These are phyloP conservation scores for Agrotis clavis DNA, from an alignment of 2,888 invertebrate genomes.

Conservation along the genomic window DNA sequence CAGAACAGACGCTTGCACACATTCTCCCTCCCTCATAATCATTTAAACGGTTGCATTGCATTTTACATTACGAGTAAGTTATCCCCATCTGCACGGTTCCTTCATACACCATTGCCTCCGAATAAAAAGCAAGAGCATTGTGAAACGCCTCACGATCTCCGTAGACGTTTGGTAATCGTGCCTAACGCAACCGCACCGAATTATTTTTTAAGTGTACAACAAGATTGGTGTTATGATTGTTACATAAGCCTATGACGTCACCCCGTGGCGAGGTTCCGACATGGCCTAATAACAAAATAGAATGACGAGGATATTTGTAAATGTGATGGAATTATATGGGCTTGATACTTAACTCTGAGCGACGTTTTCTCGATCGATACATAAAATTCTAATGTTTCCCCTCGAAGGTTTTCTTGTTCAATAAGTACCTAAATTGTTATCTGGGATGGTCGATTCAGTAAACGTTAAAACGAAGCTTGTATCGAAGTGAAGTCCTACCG, in stretches of 20 bases:
- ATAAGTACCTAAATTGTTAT: background rate
- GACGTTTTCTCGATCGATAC: background rate
- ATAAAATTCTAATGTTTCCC: background rate
- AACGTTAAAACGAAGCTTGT: background rate
- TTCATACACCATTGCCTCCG: constrained; percentile 42
- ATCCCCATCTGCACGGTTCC: constrained; percentile 45
- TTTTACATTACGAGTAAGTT: constrained; percentile 10
- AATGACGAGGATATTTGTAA: constrained; percentile 21
- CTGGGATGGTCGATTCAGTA: background rate
- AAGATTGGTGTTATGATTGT: constrained; percentile 60
- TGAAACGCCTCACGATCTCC: constrained; percentile 56
- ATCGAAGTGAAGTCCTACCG: background rate
- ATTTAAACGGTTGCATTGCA: background rate
- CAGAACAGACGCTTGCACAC: background rate
- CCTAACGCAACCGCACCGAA: constrained; percentile 69
- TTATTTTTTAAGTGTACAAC: constrained; percentile 62
- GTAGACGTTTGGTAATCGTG: constrained; percentile 67
- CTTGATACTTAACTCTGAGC: background rate
- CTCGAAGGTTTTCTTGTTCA: background rate
- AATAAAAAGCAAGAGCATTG: constrained; percentile 57
- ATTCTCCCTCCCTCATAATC: background rate
- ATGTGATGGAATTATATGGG: background rate
- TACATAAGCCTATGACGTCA: constrained; percentile 53
- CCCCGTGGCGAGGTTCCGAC: constrained; percentile 35
- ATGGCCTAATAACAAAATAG: constrained; percentile 29